Evolutionary conservation across 2,888 invertebrate species (phyloP).

Genomic region (Mythimna vitellina): DNA sequence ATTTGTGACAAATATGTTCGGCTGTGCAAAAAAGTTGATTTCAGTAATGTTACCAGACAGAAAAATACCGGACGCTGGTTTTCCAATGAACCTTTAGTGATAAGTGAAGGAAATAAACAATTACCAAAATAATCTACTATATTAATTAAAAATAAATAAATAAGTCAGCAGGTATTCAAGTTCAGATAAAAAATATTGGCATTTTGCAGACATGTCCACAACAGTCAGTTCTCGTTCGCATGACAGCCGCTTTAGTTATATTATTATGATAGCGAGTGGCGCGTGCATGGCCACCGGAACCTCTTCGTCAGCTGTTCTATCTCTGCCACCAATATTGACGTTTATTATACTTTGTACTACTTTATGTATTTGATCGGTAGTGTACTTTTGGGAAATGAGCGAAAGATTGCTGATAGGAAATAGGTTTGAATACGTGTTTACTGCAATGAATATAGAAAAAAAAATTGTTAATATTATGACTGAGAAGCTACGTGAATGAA

Average conservation of each 20-base stretch:
- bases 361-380: conserved; percentile 17
- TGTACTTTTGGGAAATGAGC: conserved; percentile 14
- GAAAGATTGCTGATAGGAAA: conserved; percentile 11
- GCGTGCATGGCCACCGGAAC: conserved; percentile 27
- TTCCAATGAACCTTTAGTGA: too few species aligned
- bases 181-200: neutral
- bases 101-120: too few species aligned
- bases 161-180: too few species aligned
- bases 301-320: conserved; percentile 45
- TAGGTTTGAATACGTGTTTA: conserved; percentile 7
- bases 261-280: neutral
- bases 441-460: neutral
- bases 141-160: too few species aligned
- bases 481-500: neutral
- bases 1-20: too few species aligned
- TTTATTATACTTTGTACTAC: conserved; percentile 20
- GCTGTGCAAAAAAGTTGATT: too few species aligned
- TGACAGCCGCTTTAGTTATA: conserved; percentile 5
- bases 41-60: too few species aligned
- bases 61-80: too few species aligned
- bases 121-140: too few species aligned
- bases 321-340: conserved; percentile 25
- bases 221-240: neutral
- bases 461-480: neutral
- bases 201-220: neutral